phyloP scores from a whole-genome alignment of 2,797 vertebrate species.

The Eospalax fontanierii region DNA sequence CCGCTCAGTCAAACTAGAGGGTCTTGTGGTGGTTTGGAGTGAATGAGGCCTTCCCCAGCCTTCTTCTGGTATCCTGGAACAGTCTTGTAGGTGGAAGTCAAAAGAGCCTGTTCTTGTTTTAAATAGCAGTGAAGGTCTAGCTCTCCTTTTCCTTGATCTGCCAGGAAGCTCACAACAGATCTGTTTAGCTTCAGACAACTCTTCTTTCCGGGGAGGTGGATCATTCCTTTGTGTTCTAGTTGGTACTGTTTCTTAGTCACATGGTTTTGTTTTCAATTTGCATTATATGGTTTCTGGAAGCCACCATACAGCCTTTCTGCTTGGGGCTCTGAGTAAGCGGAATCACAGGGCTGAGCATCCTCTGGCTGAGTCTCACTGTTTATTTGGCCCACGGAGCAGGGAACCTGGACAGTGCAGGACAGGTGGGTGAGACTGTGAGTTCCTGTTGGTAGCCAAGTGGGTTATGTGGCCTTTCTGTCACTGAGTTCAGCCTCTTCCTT shows the following conservation, averaged over 20 bases:
- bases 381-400: not conserved
- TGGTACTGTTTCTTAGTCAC: not conserved
- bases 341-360: rapidly evolving
- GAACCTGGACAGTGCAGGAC: rapidly evolving
- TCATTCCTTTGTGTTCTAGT: not conserved
- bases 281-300: not conserved
- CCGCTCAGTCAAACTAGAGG: not conserved
- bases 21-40: not conserved
- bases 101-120: not conserved
- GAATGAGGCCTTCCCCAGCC: not conserved
- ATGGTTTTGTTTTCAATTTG: not conserved
- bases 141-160: not conserved
- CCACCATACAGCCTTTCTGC: rapidly evolving
- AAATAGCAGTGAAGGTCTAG: not conserved
- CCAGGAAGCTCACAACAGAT: not conserved
- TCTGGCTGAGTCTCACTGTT: rapidly evolving
- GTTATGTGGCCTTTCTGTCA: not conserved
- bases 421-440: not conserved
- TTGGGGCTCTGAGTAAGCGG: rapidly evolving
- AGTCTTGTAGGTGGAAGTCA: too few relatives aligned
- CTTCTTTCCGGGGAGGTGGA: not conserved
- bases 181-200: not conserved
- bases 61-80: not conserved
- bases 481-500: not conserved
- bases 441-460: not conserved